Base-by-base conservation (phyloP, 2,797 vertebrate species). In the Rhinoraja longicauda region DNA sequence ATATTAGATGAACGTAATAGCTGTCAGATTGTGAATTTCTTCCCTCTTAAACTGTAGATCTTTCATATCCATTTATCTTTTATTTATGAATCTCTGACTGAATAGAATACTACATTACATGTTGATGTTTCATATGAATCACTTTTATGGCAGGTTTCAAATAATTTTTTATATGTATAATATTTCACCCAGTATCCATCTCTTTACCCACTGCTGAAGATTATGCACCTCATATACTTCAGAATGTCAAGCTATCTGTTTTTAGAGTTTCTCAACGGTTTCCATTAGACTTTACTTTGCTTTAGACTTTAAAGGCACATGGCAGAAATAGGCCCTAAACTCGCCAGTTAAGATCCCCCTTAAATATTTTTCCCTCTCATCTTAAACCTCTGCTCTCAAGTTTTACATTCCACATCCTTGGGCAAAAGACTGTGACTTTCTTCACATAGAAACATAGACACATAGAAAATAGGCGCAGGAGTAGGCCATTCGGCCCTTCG, bases 61-160 rank as follows among this genome's bases (percentile, higher is more conserved):
- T 75, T 92, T 92, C 90, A n/a, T n/a, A 92, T 39, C 45, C 39
- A 92, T 75, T 92, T 73, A 92, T 92, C 70, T 92, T 75, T 92
- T 75, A 92, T 92, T 92, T 70, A 92, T 72, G 36, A 75, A 73
- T 70, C 67, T 73, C 70, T 90, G 36, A 39, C 88, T 57, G 36
- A 92, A 57, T 57, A 26, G 72, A 92, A 92, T 53, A 75, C 67
- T n/a, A 67, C 72, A 73, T 73, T 39, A 92, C 29, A 73, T 92
- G 90, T 75, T 92, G 70, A 75, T 72, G 70, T 92, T 92, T 92
- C 90, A 57, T 39, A 92, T 92, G 70, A 75, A 92, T 92, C 90
- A 92, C 53, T 92, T 72, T 92, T 92, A 92, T 57, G 72, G 75
- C 24, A 92, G 73, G 39, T 53, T 45, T 92, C 64, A 75, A 75